Conservation (phyloP, 1,140 invertebrate species). For the Melanaphis sacchari region DNA sequence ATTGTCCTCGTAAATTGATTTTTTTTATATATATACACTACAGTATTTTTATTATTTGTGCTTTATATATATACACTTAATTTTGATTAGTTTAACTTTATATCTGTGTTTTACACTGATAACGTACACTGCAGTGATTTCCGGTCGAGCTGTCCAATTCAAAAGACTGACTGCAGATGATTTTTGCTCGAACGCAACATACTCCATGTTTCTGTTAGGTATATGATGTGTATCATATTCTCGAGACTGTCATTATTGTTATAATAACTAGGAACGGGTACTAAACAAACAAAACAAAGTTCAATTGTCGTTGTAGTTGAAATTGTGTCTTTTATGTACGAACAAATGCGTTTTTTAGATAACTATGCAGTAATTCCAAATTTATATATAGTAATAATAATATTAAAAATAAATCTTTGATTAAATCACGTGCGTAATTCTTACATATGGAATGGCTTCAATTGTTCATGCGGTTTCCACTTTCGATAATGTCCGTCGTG, state of each 20-base stretch:
- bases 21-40: background rate
- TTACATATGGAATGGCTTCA: background rate
- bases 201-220: background rate
- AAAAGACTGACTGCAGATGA: background rate
- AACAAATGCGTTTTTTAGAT: no score
- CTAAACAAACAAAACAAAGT: background rate
- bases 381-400: constrained; percentile 1
- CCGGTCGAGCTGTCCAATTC: background rate
- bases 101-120: background rate
- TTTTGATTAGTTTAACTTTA: background rate
- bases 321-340: background rate
- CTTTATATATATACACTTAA: background rate
- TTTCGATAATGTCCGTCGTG: background rate
- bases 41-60: background rate
- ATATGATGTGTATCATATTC: background rate
- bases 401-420: background rate
- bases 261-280: background rate
- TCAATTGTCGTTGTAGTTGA: background rate
- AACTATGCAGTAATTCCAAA: background rate
- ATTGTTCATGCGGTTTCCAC: background rate
- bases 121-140: background rate
- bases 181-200: background rate
- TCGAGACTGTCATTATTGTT: background rate
- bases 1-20: background rate
- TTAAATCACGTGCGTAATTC: background rate